Evolutionary conservation across 2,797 vertebrate genomes (phyloP).

Genomic region (Tragopan temminckii): DNA sequence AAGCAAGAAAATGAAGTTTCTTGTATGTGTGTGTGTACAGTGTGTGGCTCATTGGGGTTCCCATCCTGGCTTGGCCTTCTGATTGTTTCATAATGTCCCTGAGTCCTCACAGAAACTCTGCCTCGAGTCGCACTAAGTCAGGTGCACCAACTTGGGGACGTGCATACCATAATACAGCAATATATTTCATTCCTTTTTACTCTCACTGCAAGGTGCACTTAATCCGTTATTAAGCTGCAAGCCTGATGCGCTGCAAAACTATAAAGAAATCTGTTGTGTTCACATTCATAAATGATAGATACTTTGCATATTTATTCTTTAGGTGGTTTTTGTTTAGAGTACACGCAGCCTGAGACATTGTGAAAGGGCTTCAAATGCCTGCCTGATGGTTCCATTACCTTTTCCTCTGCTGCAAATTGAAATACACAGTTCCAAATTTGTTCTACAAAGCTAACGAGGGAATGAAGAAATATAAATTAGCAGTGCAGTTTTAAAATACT

Average conservation of each 20-base stretch:
- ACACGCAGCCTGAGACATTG: fast-evolving
- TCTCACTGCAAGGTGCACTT: neutral
- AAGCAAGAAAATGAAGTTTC: neutral
- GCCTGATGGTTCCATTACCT: neutral
- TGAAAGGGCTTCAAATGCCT: neutral
- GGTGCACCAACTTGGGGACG: fast-evolving
- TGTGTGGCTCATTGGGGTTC: neutral
- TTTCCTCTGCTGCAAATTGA: neutral
- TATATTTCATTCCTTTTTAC: neutral
- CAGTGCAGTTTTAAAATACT: neutral
- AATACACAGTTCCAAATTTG: neutral
- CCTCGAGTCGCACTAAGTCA: neutral
- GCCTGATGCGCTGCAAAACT: neutral
- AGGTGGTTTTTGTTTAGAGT: neutral
- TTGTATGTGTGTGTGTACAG: fast-evolving
- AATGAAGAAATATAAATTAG: neutral
- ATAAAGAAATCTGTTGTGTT: neutral
- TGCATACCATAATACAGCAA: neutral
- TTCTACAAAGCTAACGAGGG: neutral
- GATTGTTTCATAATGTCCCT: neutral
- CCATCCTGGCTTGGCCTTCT: neutral
- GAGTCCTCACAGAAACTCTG: neutral
- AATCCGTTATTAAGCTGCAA: neutral
- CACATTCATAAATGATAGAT: neutral
- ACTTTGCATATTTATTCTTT: neutral